These are phyloP conservation scores for Phataginus tricuspis DNA, from an alignment of 2,797 vertebrate species.

Conservation along the genomic window DNA sequence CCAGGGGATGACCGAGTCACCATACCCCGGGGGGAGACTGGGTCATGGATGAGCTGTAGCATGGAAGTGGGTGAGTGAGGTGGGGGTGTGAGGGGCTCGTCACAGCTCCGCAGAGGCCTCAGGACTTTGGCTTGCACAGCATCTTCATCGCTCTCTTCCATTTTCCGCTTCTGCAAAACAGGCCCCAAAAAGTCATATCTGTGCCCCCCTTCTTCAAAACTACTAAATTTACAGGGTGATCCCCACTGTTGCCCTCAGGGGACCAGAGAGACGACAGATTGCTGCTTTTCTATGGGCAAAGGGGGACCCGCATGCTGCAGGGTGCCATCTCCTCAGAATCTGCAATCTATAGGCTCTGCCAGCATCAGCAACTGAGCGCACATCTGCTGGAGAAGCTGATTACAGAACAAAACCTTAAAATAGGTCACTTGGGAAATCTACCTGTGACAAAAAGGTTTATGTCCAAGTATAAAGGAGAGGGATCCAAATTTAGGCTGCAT, in stretches of 20 bases:
- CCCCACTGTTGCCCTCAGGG: background rate
- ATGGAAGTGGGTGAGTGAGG: slow-evolving; percentile 87
- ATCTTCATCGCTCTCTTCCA: slow-evolving; percentile 87
- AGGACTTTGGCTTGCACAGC: slow-evolving; percentile 88
- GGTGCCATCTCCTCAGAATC: background rate
- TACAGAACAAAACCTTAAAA: background rate
- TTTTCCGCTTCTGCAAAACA: slow-evolving; percentile 86
- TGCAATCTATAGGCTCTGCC: background rate
- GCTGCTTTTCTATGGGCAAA: background rate
- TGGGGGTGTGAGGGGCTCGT: slow-evolving; percentile 87
- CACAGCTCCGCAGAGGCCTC: slow-evolving; percentile 87
- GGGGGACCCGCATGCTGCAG: background rate
- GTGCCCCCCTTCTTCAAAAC: slow-evolving; percentile 3
- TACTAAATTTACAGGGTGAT: background rate
- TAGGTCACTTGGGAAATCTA: slow-evolving; percentile 21
- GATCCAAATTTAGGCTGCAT: background rate
- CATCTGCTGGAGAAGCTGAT: background rate
- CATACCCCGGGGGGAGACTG: slow-evolving; percentile 85
- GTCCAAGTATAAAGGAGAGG: background rate
- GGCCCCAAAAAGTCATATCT: slow-evolving; percentile 21
- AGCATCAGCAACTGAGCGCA: background rate
- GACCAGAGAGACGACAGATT: background rate
- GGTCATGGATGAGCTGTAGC: slow-evolving; percentile 89
- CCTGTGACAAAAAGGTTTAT: background rate
- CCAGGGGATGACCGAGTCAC: slow-evolving; percentile 88